These are phyloP conservation scores for Parapristionchus giblindavisi DNA, from an alignment of 2,888 invertebrate species.

Conservation along the genomic window DNA sequence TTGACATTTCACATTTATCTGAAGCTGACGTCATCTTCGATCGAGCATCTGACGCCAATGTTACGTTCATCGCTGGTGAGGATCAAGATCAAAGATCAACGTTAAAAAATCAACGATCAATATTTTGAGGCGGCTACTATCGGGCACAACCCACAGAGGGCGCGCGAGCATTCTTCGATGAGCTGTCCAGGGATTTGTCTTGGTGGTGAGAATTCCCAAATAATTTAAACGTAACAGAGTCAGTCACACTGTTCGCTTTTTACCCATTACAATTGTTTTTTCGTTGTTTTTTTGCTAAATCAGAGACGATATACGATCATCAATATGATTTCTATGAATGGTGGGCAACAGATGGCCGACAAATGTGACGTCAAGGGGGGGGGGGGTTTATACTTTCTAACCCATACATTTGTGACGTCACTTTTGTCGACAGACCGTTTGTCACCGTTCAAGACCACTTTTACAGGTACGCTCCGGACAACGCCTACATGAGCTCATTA, in stretches of 20 bases:
- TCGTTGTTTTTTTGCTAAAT: no score
- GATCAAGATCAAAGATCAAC: background rate
- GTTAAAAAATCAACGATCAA: background rate
- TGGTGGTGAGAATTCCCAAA: conserved; percentile 50
- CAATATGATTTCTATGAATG: no score
- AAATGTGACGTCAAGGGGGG: no score
- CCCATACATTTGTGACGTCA: no score
- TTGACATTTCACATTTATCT: conserved; percentile 41
- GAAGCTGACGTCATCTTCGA: conserved; percentile 62
- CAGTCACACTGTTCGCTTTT: background rate
- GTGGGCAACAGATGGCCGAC: no score
- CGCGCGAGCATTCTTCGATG: conserved; percentile 54
- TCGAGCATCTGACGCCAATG: conserved; percentile 57
- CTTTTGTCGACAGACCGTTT: no score
- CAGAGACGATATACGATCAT: no score
- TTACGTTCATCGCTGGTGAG: conserved; percentile 60
- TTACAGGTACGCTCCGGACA: conserved; percentile 61
- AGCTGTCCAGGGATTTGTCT: conserved; percentile 57
- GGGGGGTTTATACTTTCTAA: no score
- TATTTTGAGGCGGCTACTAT: conserved; percentile 63
- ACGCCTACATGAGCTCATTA: conserved; percentile 67
- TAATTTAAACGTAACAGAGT: background rate
- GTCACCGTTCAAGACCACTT: no score
- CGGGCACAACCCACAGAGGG: conserved; percentile 50
- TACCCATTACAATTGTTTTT: no score